phyloP scores from a whole-genome alignment of 2,888 invertebrate species.

The Diarsia dahlii region DNA sequence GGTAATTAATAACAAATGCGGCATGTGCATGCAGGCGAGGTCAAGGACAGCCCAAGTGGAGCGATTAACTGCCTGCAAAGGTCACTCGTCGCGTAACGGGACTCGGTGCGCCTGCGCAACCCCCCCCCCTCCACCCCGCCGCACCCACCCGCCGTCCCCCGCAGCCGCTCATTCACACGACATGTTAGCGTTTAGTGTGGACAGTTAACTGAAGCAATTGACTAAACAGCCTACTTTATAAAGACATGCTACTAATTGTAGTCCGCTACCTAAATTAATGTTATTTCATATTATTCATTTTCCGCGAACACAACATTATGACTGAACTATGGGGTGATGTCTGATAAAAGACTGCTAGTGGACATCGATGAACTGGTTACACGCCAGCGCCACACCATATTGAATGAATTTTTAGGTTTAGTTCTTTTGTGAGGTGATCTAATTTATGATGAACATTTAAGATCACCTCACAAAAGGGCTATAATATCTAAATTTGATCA shows the following conservation, averaged over 20 bases:
- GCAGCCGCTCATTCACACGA: constrained; percentile 56
- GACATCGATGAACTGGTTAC: neutral
- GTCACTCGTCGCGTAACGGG: constrained; percentile 70
- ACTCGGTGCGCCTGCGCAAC: constrained; percentile 58
- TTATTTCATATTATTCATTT: neutral
- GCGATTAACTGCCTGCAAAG: constrained; percentile 66
- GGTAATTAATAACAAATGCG: constrained; percentile 54
- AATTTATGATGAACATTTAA: too few relatives aligned
- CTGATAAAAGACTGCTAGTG: neutral
- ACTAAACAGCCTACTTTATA: constrained; percentile 6
- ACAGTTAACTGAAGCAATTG: constrained; percentile 36
- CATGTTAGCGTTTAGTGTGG: constrained; percentile 43
- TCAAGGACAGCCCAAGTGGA: constrained; percentile 69
- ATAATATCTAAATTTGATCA: neutral
- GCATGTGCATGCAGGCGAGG: constrained; percentile 62
- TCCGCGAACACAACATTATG: neutral
- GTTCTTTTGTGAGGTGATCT: too few relatives aligned
- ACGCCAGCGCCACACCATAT: too few relatives aligned
- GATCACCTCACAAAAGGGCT: too few relatives aligned
- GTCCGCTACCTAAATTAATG: neutral
- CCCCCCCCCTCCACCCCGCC: constrained; percentile 11
- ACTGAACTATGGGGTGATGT: neutral
- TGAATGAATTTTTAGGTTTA: too few relatives aligned
- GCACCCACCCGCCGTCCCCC: neutral
- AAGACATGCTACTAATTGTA: constrained; percentile 7